Base-by-base conservation (phyloP, 2,113 vertebrate genomes). In the Rana temporaria region DNA sequence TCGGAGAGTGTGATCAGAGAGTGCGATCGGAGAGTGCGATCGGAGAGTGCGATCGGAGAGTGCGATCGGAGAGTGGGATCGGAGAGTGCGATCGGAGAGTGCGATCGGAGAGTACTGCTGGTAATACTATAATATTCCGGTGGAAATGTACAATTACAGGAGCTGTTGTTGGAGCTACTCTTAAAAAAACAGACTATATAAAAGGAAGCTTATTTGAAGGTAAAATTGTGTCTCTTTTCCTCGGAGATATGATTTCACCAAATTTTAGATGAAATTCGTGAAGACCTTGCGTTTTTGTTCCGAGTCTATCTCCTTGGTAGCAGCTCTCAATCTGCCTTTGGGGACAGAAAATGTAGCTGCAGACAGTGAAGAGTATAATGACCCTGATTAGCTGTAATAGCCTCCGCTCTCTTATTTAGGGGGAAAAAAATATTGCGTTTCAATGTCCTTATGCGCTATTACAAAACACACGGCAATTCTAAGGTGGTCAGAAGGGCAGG, bases 301-400 rank as follows among this genome's bases (percentile, higher is more conserved):
- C 20, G 71, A 59, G 52, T n/a, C 71, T 38, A 74, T 74, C 71
- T 74, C 71, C 71, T 74, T 74, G 71, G 71, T 74, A 74, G 71
- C 71, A 32, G 30, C 34, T 74, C 71, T 74, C 71, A 74, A 60
- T 74, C 71, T 74, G 71, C 52, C 71, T 60, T 74, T 74, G 71
- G 71, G 71, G 71, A 74, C 59, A 32, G 71, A 60, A 74, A 59
- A 74, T 74, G 71, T 74, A 74, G 71, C 57, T 19, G 71, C 19
- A 60, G 71, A 74, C 55, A 74, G 71, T 34, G 71, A 74, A 74
- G 55, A 74, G 71, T 38, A 74, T 74, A 74, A 74, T 74, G 71
- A 74, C 71, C 71, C 71, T 74, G 71, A 74, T 74, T 74, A 74
- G 71, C 71, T 59, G 18, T 74, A 74, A 60, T 56, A 74, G 71